A percentile compares a stretch with the other conserved stretches of the same genome.
Conservation (phyloP, 2,888 invertebrate species). For the Nycteola revayana region DNA sequence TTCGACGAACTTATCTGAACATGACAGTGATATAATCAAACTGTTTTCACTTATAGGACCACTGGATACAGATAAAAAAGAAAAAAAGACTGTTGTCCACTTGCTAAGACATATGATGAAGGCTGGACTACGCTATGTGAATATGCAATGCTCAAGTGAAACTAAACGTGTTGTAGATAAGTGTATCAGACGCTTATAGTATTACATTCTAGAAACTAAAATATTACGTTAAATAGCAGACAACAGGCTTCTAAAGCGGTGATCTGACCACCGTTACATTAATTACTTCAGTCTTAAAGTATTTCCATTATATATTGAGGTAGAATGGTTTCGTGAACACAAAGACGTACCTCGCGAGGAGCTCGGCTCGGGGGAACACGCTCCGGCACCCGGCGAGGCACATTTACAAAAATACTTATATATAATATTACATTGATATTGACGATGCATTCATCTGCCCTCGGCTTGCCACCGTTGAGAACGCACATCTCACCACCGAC, state of each 20-base stretch:
- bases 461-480: constrained; percentile 17
- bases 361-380: constrained; percentile 27
- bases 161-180: constrained; percentile 16
- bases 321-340: constrained; percentile 65
- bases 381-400: constrained; percentile 31
- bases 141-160: constrained; percentile 21
- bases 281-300: constrained; percentile 71
- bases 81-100: constrained; percentile 71
- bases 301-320: constrained; percentile 60
- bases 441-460: constrained; percentile 51
- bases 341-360: constrained; percentile 29
- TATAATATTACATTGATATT: constrained; percentile 51
- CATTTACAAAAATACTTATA: constrained; percentile 63
- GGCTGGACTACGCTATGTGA: constrained; percentile 28
- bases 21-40: not conserved
- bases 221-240: constrained; percentile 52
- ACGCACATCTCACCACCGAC: not conserved
- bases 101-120: constrained; percentile 37
- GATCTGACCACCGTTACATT: constrained; percentile 74
- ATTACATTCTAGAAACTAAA: constrained; percentile 29
- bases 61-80: constrained; percentile 43
- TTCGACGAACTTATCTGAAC: no score
- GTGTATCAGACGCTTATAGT: constrained; percentile 28
- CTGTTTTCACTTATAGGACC: not conserved
- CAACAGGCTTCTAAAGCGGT: constrained; percentile 74